phyloP scores from a whole-genome alignment of 1,140 invertebrate genomes.

The Tyrophagus putrescentiae region DNA sequence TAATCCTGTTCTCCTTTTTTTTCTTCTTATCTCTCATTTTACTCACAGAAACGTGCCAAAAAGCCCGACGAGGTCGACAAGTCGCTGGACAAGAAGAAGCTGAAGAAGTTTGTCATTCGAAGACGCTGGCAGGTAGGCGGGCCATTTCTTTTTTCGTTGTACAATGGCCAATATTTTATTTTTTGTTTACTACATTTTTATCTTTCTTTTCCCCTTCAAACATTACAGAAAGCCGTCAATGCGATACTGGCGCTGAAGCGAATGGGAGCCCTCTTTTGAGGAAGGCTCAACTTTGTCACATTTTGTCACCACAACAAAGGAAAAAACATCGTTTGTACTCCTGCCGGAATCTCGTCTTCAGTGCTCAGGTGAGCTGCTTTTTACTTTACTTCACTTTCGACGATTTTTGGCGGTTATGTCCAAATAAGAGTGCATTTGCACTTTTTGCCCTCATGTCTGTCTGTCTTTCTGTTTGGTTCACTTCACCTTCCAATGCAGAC shows the following conservation, averaged over 20 bases:
- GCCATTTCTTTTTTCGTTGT: not conserved
- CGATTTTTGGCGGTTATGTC: too few relatives aligned
- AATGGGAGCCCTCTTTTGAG: conserved; percentile 45
- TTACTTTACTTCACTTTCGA: too few relatives aligned
- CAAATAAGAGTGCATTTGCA: too few relatives aligned
- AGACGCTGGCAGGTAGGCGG: conserved; percentile 52
- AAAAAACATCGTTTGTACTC: too few relatives aligned
- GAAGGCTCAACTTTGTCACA: too few relatives aligned
- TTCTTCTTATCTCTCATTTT: too few relatives aligned
- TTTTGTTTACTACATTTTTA: not conserved
- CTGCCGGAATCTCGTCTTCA: too few relatives aligned
- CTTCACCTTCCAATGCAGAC: too few relatives aligned
- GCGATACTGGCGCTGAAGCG: conserved; percentile 56
- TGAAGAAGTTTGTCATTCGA: conserved; percentile 76
- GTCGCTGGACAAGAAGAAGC: conserved; percentile 58
- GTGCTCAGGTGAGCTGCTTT: too few relatives aligned
- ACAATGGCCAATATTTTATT: not conserved
- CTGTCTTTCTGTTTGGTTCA: too few relatives aligned
- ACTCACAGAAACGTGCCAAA: not conserved
- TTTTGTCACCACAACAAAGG: too few relatives aligned
- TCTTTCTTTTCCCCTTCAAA: conserved; percentile 1
- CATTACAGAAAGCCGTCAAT: conserved; percentile 52
- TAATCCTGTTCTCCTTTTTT: not conserved
- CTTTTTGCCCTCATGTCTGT: too few relatives aligned
- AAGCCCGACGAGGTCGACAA: conserved; percentile 30